These are phyloP conservation scores for Pachyramphus minor DNA, from an alignment of 2,113 vertebrate species.

Conservation along the genomic window DNA sequence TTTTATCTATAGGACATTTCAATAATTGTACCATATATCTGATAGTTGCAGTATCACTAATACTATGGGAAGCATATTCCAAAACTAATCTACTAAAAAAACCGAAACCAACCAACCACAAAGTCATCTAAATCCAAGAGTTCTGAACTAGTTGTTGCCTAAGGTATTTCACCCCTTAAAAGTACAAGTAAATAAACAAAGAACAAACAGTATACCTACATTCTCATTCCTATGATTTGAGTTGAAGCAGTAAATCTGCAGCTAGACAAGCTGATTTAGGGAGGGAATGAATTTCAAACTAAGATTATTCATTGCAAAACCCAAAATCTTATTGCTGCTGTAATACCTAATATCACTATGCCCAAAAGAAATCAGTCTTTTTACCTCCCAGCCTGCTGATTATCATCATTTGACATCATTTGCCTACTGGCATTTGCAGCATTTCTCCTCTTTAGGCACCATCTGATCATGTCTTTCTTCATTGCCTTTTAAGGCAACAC, in stretches of 20 bases:
- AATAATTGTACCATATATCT: constrained; percentile 5
- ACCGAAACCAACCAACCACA: background rate
- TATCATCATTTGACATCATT: background rate
- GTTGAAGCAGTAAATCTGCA: background rate
- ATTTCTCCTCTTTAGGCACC: background rate
- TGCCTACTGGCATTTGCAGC: background rate
- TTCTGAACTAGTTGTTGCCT: background rate
- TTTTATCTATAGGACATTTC: background rate
- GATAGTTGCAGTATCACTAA: background rate
- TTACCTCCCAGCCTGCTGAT: background rate
- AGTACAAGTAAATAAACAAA: background rate
- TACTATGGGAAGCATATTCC: background rate
- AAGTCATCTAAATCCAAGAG: background rate
- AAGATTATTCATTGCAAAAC: background rate
- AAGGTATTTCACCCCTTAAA: background rate
- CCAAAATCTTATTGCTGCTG: background rate
- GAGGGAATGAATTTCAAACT: background rate
- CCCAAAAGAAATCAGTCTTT: background rate
- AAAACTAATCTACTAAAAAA: background rate
- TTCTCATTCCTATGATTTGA: background rate
- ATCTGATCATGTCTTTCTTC: background rate
- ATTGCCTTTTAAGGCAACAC: background rate
- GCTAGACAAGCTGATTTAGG: background rate
- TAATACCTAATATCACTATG: background rate
- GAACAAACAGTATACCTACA: background rate